Conservation (phyloP, 2,113 vertebrate species). For the Oriolus oriolus region DNA sequence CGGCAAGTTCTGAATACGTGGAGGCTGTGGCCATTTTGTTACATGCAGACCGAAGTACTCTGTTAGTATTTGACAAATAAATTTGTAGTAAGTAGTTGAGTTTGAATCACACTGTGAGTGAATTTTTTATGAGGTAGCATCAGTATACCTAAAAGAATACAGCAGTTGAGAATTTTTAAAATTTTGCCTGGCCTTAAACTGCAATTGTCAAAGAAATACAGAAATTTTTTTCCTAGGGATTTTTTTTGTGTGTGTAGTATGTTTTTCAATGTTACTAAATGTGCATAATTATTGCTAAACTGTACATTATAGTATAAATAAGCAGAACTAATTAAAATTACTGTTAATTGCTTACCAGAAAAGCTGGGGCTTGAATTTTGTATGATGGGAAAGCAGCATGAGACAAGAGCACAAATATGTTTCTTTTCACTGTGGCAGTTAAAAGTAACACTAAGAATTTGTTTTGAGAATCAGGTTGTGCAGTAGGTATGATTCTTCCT, state of each 20-base stretch:
- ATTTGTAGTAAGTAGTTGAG: not conserved
- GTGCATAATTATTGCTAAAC: not conserved
- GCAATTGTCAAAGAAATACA: not conserved
- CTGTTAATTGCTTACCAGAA: not conserved
- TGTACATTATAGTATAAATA: not conserved
- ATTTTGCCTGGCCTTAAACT: not conserved
- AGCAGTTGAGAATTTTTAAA: not conserved
- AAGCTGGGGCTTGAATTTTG: not conserved
- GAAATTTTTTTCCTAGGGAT: rapidly evolving
- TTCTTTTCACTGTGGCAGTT: not conserved
- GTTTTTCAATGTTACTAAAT: not conserved
- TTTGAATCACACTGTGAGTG: not conserved
- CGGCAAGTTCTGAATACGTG: not conserved
- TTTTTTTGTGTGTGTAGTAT: not conserved
- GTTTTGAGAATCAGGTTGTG: not conserved
- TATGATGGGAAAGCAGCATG: not conserved
- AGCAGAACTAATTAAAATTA: not conserved
- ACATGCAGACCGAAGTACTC: not conserved
- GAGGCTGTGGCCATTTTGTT: not conserved
- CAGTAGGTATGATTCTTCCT: not conserved
- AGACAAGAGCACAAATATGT: not conserved
- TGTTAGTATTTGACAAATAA: not conserved
- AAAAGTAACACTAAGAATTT: not conserved
- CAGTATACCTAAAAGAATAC: not conserved
- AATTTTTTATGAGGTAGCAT: not conserved